Base-by-base conservation (phyloP, 2,113 vertebrate genomes). In the Dicrurus megarhynchus region DNA sequence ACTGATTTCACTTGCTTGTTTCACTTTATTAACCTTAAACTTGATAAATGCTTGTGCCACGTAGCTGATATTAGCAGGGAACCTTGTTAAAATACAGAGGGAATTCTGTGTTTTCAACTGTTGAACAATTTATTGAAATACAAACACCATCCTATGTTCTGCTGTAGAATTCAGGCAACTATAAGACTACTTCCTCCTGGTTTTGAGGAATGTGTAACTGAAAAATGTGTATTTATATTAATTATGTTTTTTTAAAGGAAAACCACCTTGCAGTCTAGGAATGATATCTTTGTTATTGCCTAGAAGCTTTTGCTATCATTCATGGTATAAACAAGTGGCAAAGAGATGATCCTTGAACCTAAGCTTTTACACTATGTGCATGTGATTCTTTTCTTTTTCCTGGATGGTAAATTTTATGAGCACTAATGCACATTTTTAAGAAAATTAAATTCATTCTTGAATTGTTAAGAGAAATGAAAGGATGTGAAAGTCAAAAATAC, bases 281-380 rank as follows among this genome's bases (percentile, higher is more conserved):
- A 42, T 77, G 3, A 4, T 32, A 3, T 28, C 37, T 84, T 70
- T 59, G 8, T 80, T 91, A 13, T 5, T 63, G 4, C 11, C 9
- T n/a, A 23, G 20, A 61, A 73, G 32, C 10, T 84, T 64, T 73
- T 82, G 16, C 27, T 56, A 0, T 52, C 1, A 3, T 73, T 71
- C 3, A 0, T 52, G 8, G 6, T 52, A 13, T 35, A 68, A 82
- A 33, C 12, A 27, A 1, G 0, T 55, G 44, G 9, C 24, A 41
- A 59, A 78, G 26, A 70, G 9, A 24, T 42, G 23, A 24, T 60
- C 61, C n/a, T 53, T 93, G 55, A 70, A 69, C 22, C 16, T 39
- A 16, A 79, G 17, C 16, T 91, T 77, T 89, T 70, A 15, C 4
- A 2, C 57, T 49, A 15, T 42, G 6, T 49, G 13, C 13, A 11